These are phyloP conservation scores for Plecturocebus donacophilus DNA, from an alignment of 2,113 vertebrate species.

Conservation along the genomic window DNA sequence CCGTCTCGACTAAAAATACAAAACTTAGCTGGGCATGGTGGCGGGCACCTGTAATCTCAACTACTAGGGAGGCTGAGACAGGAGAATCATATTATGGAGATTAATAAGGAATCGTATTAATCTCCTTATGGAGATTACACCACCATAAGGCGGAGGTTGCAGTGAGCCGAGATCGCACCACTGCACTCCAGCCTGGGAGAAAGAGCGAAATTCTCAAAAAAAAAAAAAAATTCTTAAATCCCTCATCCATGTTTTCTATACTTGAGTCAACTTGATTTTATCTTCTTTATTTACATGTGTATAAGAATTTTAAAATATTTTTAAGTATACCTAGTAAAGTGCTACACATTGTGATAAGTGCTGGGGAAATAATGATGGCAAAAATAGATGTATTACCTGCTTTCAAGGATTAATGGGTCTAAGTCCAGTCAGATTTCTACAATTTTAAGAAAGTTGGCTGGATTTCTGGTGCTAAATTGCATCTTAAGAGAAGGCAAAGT, in stretches of 20 bases:
- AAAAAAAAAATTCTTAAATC: background rate
- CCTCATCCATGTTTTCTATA: background rate
- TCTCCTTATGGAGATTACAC: too few species aligned
- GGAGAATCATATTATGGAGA: too few species aligned
- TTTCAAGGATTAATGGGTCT: conserved; percentile 13
- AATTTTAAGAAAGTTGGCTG: background rate
- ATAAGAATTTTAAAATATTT: background rate
- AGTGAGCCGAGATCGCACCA: too few species aligned
- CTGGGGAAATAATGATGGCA: conserved; percentile 10
- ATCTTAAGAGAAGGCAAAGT: background rate
- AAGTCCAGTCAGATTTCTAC: background rate
- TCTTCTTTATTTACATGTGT: background rate
- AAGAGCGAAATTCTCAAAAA: too few species aligned
- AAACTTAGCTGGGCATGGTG: too few species aligned
- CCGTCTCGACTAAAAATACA: too few species aligned
- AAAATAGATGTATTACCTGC: conserved; percentile 12
- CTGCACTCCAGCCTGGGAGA: too few species aligned
- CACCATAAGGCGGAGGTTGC: too few species aligned
- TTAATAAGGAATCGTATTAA: too few species aligned
- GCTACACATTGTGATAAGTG: background rate
- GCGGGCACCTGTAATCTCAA: too few species aligned
- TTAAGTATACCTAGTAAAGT: background rate
- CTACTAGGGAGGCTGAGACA: too few species aligned
- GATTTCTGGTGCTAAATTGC: background rate
- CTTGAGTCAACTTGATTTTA: background rate